phyloP scores from a whole-genome alignment of 2,888 invertebrate genomes.

The Drosophila macrothrix region DNA sequence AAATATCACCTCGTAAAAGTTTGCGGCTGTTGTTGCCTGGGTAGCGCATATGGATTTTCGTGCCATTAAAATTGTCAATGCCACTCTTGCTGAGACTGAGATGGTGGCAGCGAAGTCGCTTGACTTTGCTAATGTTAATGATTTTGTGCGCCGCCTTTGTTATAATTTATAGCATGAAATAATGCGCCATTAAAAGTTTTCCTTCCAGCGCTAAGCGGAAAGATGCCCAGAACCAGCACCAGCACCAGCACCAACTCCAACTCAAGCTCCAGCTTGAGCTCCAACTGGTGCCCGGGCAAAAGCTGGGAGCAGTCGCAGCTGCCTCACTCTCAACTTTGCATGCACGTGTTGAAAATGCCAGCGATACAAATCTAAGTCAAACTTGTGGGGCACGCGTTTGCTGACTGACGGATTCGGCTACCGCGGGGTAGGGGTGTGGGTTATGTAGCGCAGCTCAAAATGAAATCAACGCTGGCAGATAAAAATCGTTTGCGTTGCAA shows the following conservation, averaged over 20 bases:
- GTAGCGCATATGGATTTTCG: conserved; percentile 32
- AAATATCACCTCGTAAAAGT: conserved; percentile 6
- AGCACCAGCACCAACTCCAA: conserved; percentile 3
- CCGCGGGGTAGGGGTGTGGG: neutral
- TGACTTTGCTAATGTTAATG: conserved; percentile 75
- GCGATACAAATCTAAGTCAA: conserved; percentile 75
- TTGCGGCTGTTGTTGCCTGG: conserved; percentile 6
- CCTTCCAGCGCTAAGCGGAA: conserved; percentile 46
- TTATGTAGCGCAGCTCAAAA: conserved; percentile 70
- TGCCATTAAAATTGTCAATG: conserved; percentile 59
- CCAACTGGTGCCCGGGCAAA: conserved; percentile 44
- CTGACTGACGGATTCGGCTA: neutral
- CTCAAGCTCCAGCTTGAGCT: neutral
- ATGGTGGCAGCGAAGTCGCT: conserved; percentile 14
- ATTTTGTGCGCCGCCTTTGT: conserved; percentile 72
- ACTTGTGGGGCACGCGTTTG: conserved; percentile 41
- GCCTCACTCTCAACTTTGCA: conserved; percentile 66
- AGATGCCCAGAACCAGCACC: conserved; percentile 22
- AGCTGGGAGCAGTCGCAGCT: conserved; percentile 57
- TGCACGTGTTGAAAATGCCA: conserved; percentile 76
- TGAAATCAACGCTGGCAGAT: conserved; percentile 81
- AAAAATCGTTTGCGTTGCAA: conserved; percentile 78
- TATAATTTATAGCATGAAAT: conserved; percentile 79
- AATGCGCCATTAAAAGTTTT: conserved; percentile 82
- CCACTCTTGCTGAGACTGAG: conserved; percentile 1